A percentile compares a stretch with the other conserved stretches of the same genome.
phyloP scores from a whole-genome alignment of 2,113 vertebrate genomes.

The Propithecus coquereli region DNA sequence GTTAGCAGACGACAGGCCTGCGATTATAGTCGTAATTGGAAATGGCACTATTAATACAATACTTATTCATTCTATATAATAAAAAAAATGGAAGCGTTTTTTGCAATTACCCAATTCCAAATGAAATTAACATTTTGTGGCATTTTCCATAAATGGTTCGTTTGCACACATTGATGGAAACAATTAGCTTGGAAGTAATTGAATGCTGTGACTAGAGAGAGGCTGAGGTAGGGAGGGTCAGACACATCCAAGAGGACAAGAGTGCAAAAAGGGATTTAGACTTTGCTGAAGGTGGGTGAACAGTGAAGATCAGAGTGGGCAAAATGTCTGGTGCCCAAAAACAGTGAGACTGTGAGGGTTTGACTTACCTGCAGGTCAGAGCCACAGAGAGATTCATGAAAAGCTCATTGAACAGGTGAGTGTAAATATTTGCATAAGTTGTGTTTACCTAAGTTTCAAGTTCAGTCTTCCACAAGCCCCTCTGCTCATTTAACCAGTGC shows the following conservation, averaged over 20 bases:
- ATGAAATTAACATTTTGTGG: slow-evolving; percentile 84
- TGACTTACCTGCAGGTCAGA: neutral
- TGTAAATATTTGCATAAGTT: neutral
- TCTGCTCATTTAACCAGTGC: neutral
- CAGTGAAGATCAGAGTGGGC: neutral
- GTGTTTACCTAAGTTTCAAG: neutral
- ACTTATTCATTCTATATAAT: slow-evolving; percentile 76
- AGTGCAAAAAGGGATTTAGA: neutral
- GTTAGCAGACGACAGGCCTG: neutral
- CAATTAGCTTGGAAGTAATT: slow-evolving; percentile 80
- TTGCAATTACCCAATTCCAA: slow-evolving; percentile 75
- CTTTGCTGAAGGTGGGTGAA: neutral
- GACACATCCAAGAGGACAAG: neutral
- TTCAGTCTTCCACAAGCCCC: neutral
- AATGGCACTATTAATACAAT: slow-evolving; percentile 79
- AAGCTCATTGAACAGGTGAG: neutral
- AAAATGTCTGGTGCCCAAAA: neutral
- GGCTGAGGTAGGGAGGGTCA: slow-evolving; percentile 61
- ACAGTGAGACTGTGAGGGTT: neutral
- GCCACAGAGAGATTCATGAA: neutral
- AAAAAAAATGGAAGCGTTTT: slow-evolving; percentile 66
- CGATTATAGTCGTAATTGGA: slow-evolving; percentile 44
- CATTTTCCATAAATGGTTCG: slow-evolving; percentile 79
- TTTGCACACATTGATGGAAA: slow-evolving; percentile 83
- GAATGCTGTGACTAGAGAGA: slow-evolving; percentile 73